Evolutionary conservation across 2,888 invertebrate species (phyloP), one percentile per base, ranked within the genome.

Genomic region (Formica aserva): DNA sequence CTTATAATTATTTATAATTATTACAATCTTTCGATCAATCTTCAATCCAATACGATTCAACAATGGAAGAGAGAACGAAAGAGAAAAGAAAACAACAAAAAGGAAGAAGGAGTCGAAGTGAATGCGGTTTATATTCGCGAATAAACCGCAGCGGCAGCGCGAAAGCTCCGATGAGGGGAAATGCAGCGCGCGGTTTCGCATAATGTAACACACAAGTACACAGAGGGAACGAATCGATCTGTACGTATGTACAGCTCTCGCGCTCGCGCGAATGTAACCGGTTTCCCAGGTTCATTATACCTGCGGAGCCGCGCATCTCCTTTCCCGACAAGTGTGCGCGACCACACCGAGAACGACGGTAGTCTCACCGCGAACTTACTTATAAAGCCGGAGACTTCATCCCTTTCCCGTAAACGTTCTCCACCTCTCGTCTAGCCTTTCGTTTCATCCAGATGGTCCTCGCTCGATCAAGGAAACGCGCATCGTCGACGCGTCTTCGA

Each of bases 281-380:
- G 94, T 94, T 94, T 93, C 91, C 93, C 93, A 94, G 94, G 94
- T 94, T 94, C 94, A 94, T 94, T 94, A 94, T 94, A 93, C 94
- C 94, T 90, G 91, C 87, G 89, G 87, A 82, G 86, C 91, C 91
- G 92, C 93, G 92, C 93, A 93, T 94, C 93, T 94, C 94, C 94
- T 94, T 93, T 94, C 93, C 92, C 92, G 93, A 93, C 94, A 94
- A 93, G 92, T 92, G 90, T 88, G 89, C 89, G 78, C 78, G 71
- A 89, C 91, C 87, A 88, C 91, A 69, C 77, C 57, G 71, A 18
- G 71, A 18, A 78, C 78, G 77, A 78, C 87, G 84, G 86, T 77
- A 67, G 76, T 77, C 76, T 87, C 90, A 88, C 63, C 60, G 72
- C 88, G 85, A 88, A 88, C 87, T 87, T 87, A 87, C 90, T 88